Evolutionary conservation across 2,888 invertebrate species (phyloP), one percentile per base, ranked within the genome.

Genomic region (Agrochola lychnidis): DNA sequence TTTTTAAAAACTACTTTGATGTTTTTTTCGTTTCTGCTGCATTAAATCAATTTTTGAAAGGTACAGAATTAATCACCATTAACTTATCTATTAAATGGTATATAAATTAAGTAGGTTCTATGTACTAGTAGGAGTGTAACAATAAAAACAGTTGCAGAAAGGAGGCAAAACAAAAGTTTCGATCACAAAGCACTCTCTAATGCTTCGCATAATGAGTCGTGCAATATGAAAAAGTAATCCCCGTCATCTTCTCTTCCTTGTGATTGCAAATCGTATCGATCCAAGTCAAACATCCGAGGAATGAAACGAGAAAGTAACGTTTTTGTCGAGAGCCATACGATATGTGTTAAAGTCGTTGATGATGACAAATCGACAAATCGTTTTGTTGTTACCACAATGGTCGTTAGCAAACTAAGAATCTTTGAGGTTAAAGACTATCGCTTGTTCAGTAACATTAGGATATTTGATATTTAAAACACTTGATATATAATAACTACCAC

Each of bases 261-360:
- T 40, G 19, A 36, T 42, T 56, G 6, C 19, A 56, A 4, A 80
- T 64, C 73, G 53, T 42, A 73, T 57, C 48, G 56, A 73, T 73
- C 22, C 14, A 30, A 48, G 3, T 30, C 30, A 19, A 25, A 73
- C 12, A 51, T 74, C 42, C 14, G 2, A 6, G 16, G 25, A 73
- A 81, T 30, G 30, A 40, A 57, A 16, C 25, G 19, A 53, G 45
- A 16, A 42, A 12, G 4, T 19, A 2, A 30, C 0, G 30, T 81
- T 74, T 81, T 66, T 81, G n/a, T 53, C 9, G 9, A 73, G 57
- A 36, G 4, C 30, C 12, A 42, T 25, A 14, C 10, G 56, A 25
- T 57, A 56, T 59, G 30, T 42, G 16, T 3, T n/a, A n/a, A 12
- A 7, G 40, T n/a, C n/a, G 25, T 53, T 30, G 19, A 64, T 64